Conservation (phyloP, 2,113 vertebrate genomes). For the Lagenorhynchus albirostris region DNA sequence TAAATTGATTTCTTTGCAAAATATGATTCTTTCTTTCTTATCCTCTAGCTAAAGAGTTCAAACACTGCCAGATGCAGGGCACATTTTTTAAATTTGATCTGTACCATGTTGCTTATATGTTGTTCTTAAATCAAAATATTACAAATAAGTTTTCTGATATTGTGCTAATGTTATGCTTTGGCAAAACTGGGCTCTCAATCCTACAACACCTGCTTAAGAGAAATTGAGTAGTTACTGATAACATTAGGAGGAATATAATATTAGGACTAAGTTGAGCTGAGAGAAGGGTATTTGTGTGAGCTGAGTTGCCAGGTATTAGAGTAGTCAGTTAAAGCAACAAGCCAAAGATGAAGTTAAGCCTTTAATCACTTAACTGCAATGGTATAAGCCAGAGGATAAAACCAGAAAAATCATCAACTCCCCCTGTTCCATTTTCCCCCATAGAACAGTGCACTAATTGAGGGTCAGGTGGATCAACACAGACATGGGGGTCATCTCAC, state of each 20-base stretch:
- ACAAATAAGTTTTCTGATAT: background rate
- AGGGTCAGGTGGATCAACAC: background rate
- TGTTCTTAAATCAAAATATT: background rate
- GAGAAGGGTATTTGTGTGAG: background rate
- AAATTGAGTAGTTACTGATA: background rate
- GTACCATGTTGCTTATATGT: background rate
- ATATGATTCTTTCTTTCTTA: background rate
- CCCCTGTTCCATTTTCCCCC: background rate
- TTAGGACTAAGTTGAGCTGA: background rate
- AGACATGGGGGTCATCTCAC: rapidly evolving
- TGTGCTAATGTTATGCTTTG: background rate
- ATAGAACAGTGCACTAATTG: rapidly evolving
- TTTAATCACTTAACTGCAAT: background rate
- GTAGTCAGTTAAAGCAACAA: background rate
- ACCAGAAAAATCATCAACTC: background rate
- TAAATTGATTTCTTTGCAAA: background rate
- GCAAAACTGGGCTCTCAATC: background rate
- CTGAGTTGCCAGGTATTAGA: background rate
- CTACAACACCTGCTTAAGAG: background rate
- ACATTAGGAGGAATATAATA: background rate
- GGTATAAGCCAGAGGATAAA: background rate
- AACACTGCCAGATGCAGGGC: background rate
- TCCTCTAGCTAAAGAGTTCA: background rate
- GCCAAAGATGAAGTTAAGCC: background rate
- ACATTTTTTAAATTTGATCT: background rate